Evolutionary conservation across 2,888 invertebrate species (phyloP).

Genomic region (Idaea biselata): DNA sequence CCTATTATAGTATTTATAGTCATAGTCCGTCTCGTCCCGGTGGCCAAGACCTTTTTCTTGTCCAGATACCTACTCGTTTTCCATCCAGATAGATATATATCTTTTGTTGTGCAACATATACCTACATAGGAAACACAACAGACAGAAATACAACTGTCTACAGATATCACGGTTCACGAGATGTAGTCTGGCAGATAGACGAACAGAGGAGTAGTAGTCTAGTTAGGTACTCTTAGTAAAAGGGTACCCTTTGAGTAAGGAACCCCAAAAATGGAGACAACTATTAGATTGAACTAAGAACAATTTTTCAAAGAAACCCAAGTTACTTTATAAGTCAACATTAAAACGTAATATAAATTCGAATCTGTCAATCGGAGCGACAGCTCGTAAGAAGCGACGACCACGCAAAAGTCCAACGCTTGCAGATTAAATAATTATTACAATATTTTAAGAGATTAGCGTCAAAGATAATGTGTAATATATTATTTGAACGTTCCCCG

Average conservation of each 20-base stretch:
- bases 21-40: no score
- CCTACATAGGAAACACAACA: no score
- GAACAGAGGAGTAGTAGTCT: no score
- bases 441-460: conserved; percentile 29
- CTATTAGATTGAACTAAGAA: conserved; percentile 6
- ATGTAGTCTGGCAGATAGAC: no score
- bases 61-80: no score
- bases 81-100: no score
- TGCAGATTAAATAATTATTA: conserved; percentile 28
- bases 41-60: no score
- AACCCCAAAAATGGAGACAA: background rate
- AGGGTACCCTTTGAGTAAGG: background rate
- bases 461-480: conserved; percentile 28
- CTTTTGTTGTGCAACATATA: no score
- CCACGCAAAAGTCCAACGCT: conserved; percentile 19
- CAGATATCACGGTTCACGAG: no score
- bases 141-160: no score
- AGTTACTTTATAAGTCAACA: conserved; percentile 14
- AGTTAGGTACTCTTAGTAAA: no score
- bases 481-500: conserved; percentile 20
- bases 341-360: conserved; percentile 15
- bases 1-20: no score
- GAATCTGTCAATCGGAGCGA: conserved; percentile 31
- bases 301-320: background rate
- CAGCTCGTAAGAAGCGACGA: conserved; percentile 30